Conservation (phyloP, 92 coral and sea anemone species). For the Meandrina meandrites region DNA sequence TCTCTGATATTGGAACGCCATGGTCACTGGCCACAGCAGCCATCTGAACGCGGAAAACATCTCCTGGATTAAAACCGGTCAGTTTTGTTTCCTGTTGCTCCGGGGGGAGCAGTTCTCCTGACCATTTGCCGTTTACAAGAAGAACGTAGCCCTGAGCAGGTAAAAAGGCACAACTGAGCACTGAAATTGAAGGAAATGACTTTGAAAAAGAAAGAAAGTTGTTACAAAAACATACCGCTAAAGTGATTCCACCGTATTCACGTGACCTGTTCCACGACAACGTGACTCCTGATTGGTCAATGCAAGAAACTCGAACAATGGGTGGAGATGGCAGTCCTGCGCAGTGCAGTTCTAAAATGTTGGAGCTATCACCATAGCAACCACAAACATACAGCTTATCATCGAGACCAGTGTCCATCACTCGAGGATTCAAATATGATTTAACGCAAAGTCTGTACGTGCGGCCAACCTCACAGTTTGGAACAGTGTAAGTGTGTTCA, state of each 20-base stretch:
- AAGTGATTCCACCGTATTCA: slow-evolving; percentile 50
- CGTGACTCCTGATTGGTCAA: slow-evolving; percentile 60
- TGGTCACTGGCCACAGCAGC: slow-evolving; percentile 43
- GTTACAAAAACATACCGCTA: slow-evolving; percentile 55
- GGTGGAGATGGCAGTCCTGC: slow-evolving; percentile 64
- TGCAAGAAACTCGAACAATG: slow-evolving; percentile 48
- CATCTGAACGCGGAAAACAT: slow-evolving; percentile 45
- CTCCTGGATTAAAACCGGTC: slow-evolving; percentile 52
- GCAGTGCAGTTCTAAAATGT: slow-evolving; percentile 56
- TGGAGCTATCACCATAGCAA: slow-evolving; percentile 76
- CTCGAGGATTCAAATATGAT: slow-evolving; percentile 66
- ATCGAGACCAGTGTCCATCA: slow-evolving; percentile 36
- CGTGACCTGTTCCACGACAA: slow-evolving; percentile 70
- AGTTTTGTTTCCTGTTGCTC: slow-evolving; percentile 35
- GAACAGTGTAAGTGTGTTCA: slow-evolving; percentile 55
- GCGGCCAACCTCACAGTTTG: slow-evolving; percentile 57
- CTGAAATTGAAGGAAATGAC: not conserved
- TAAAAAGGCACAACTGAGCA: not conserved
- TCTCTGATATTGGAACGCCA: slow-evolving; percentile 15
- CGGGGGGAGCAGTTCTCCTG: slow-evolving; percentile 58
- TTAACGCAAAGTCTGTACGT: slow-evolving; percentile 63
- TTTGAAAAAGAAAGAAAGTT: not conserved
- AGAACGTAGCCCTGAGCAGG: slow-evolving; percentile 70
- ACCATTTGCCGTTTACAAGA: slow-evolving; percentile 53
- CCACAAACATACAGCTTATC: slow-evolving; percentile 62